phyloP scores from a whole-genome alignment of 2,888 invertebrate genomes.

The Caenorhabditis sp. region DNA sequence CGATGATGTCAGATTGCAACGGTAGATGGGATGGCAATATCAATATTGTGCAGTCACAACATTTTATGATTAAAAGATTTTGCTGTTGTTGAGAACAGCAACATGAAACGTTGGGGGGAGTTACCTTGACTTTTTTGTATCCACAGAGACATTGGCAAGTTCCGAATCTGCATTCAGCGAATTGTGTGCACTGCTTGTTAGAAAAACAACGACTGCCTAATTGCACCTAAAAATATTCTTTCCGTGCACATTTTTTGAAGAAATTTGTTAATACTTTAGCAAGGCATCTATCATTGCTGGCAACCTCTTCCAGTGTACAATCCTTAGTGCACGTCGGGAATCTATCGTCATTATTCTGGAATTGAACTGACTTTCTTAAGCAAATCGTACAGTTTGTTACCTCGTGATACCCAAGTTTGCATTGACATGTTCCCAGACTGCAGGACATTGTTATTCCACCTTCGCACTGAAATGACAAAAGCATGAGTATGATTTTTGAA shows the following conservation, averaged over 20 bases:
- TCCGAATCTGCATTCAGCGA: slow-evolving; percentile 81
- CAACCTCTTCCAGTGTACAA: slow-evolving; percentile 71
- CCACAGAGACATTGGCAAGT: slow-evolving; percentile 82
- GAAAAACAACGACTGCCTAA: slow-evolving; percentile 72
- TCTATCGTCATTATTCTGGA: slow-evolving; percentile 80
- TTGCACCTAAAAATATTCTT: slow-evolving; percentile 49
- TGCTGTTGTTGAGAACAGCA: too few species aligned
- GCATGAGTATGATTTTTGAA: too few species aligned
- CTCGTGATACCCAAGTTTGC: slow-evolving; percentile 78
- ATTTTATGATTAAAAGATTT: neutral
- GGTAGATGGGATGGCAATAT: neutral
- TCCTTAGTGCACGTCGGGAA: slow-evolving; percentile 81
- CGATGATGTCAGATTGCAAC: neutral
- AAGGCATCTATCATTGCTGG: slow-evolving; percentile 67
- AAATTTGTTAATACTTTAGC: slow-evolving; percentile 43
- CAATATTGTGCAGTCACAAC: neutral
- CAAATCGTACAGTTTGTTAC: slow-evolving; percentile 58
- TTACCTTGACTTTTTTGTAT: slow-evolving; percentile 72
- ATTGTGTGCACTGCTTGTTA: slow-evolving; percentile 79
- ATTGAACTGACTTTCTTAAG: neutral
- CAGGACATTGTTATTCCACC: slow-evolving; percentile 82
- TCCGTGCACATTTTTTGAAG: neutral
- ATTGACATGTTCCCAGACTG: slow-evolving; percentile 76
- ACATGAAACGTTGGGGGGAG: too few species aligned
- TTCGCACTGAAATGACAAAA: slow-evolving; percentile 78